Evolutionary conservation across 2,888 invertebrate genomes (phyloP).

Genomic region (Hypomecis punctinalis): DNA sequence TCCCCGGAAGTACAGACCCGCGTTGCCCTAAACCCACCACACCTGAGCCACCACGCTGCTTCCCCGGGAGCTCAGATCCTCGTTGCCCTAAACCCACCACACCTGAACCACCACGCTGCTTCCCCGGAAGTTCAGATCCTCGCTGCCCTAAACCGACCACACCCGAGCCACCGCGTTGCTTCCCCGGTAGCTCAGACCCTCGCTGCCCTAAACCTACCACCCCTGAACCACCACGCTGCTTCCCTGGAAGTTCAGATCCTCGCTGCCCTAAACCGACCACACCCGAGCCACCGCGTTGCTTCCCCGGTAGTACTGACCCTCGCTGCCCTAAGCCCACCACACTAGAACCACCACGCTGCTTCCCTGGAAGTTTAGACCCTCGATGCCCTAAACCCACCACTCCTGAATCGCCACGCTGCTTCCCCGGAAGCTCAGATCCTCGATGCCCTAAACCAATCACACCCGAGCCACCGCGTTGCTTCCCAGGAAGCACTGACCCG

Average conservation of each 20-base stretch:
- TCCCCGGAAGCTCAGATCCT: constrained; percentile 46
- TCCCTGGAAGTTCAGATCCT: constrained; percentile 43
- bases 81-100: constrained; percentile 53
- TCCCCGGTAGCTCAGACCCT: constrained; percentile 60
- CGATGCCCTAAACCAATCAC: constrained; percentile 49
- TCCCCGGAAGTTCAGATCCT: constrained; percentile 42
- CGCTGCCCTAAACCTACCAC: constrained; percentile 52
- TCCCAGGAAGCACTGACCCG: constrained; percentile 61
- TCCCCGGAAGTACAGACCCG: constrained; percentile 47
- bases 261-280: constrained; percentile 52
- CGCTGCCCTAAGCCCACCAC: constrained; percentile 55
- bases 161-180: constrained; percentile 45
- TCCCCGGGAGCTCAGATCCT: constrained; percentile 27
- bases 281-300: constrained; percentile 47
- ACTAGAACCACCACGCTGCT: constrained; percentile 48
- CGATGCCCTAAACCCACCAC: constrained; percentile 54
- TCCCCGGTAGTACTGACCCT: constrained; percentile 61
- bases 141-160: constrained; percentile 51
- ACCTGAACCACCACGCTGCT: constrained; percentile 47
- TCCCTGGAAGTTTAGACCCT: constrained; percentile 50
- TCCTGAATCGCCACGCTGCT: constrained; percentile 48
- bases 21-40: constrained; percentile 53
- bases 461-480: constrained; percentile 47
- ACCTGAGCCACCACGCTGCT: constrained; percentile 46
- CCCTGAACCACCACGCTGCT: constrained; percentile 47